A percentile compares a stretch with the other conserved stretches of the same genome.
Conservation (phyloP, 2,113 vertebrate species). For the Solea senegalensis region DNA sequence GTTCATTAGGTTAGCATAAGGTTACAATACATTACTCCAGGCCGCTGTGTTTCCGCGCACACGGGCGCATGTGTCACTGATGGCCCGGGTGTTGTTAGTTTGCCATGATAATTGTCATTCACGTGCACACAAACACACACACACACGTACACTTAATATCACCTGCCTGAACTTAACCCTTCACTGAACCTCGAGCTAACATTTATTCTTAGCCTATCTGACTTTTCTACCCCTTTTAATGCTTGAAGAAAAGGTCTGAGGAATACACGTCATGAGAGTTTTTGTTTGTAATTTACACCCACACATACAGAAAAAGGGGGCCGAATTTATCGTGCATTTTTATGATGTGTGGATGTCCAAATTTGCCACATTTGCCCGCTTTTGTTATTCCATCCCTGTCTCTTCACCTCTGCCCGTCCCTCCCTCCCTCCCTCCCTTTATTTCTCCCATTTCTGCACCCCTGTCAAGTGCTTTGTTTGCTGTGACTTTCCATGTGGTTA, state of each 20-base stretch:
- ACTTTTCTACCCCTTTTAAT: conserved; percentile 3
- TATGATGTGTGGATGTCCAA: conserved; percentile 40
- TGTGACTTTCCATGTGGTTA: conserved; percentile 86
- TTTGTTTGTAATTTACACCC: conserved; percentile 22
- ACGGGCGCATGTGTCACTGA: conserved; percentile 23
- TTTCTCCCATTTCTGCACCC: conserved; percentile 75
- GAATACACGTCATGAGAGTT: conserved; percentile 2
- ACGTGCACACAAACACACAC: conserved; percentile 24
- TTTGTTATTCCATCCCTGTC: conserved; percentile 72
- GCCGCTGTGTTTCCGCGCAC: conserved; percentile 39
- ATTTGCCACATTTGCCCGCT: conserved; percentile 31
- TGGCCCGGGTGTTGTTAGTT: conserved; percentile 42
- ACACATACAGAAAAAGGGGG: conserved; percentile 6
- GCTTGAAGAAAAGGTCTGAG: background rate
- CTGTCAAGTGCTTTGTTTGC: conserved; percentile 82
- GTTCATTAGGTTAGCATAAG: conserved; percentile 85
- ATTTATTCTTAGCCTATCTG: conserved; percentile 1
- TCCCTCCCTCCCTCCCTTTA: conserved; percentile 54
- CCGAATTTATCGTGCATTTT: conserved; percentile 26
- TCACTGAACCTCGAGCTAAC: conserved; percentile 10
- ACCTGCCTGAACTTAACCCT: conserved; percentile 40
- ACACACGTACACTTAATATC: conserved; percentile 8
- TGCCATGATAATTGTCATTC: conserved; percentile 42
- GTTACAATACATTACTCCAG: conserved; percentile 81
- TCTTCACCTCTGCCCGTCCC: conserved; percentile 70